Evolutionary conservation across 2,888 invertebrate species (phyloP).

Genomic region (Herminia tarsipennalis): DNA sequence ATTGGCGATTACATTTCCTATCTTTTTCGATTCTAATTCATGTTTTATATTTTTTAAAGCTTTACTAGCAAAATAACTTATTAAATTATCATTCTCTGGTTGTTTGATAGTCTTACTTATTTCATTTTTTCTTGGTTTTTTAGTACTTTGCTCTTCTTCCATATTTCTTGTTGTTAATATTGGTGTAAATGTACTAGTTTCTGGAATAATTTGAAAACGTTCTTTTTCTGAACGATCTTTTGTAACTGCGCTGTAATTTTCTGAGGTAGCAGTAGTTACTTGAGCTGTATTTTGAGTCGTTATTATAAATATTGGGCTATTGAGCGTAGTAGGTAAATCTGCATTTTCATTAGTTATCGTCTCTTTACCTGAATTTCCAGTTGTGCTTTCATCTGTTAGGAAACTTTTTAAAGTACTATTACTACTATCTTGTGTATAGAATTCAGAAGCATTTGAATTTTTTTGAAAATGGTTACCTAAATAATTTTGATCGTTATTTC

Average conservation of each 20-base stretch:
- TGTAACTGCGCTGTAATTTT: too few species aligned
- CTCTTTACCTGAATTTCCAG: not conserved
- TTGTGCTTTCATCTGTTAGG: slow-evolving; percentile 2
- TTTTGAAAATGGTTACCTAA: too few species aligned
- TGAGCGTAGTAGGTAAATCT: not conserved
- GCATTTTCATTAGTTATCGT: not conserved
- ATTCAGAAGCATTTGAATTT: too few species aligned
- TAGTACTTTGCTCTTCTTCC: slow-evolving; percentile 1
- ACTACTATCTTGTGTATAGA: too few species aligned
- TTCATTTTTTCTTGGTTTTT: slow-evolving; percentile 4
- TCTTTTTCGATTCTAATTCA: slow-evolving; percentile 13
- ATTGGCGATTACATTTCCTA: slow-evolving; percentile 9
- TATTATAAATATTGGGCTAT: too few species aligned
- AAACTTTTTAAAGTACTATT: not conserved
- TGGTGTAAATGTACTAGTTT: too few species aligned
- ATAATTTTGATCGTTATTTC: too few species aligned
- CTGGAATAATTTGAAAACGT: too few species aligned
- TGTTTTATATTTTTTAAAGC: slow-evolving; percentile 10
- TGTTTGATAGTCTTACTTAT: slow-evolving; percentile 2
- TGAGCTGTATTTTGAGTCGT: too few species aligned
- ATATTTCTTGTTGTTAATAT: too few species aligned
- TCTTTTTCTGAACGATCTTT: too few species aligned
- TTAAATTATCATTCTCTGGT: not conserved
- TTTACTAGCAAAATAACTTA: not conserved
- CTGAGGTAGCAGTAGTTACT: too few species aligned